Percentiles rank a stretch among this genome's conserved stretches.
phyloP scores from a whole-genome alignment of 1,140 invertebrate species.

The Rhopalosiphum maidis region DNA sequence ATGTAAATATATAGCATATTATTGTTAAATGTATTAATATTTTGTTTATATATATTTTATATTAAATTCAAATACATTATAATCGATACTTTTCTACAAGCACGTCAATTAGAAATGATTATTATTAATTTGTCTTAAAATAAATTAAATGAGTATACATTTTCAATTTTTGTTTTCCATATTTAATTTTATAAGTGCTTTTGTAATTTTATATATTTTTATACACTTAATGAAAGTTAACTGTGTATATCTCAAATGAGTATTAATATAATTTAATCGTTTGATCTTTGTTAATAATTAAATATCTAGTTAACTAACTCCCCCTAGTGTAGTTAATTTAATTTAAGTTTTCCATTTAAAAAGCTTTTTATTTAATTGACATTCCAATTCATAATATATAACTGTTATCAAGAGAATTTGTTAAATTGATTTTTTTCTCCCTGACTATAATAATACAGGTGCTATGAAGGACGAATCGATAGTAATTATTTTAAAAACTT shows the following conservation, averaged over 20 bases:
- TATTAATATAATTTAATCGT: neutral
- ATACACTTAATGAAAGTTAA: neutral
- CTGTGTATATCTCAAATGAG: neutral
- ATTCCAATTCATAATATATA: neutral
- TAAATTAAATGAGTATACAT: neutral
- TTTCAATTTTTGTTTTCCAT: neutral
- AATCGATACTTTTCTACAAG: no score
- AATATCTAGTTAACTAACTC: neutral
- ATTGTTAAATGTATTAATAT: neutral
- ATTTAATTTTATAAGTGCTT: neutral
- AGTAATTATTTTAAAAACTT: neutral
- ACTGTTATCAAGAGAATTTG: neutral
- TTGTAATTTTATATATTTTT: neutral
- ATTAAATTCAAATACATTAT: neutral
- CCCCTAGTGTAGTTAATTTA: neutral
- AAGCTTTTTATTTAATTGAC: conserved; percentile 27
- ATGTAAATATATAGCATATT: neutral
- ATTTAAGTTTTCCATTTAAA: neutral
- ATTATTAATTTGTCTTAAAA: no score
- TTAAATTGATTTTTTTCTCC: neutral
- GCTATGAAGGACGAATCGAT: neutral
- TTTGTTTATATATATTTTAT: neutral
- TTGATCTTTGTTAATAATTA: conserved; percentile 4
- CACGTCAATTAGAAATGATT: no score
- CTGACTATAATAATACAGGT: neutral